These are phyloP conservation scores for Cochlearius cochlearius DNA, from an alignment of 2,113 vertebrate genomes.

Conservation along the genomic window DNA sequence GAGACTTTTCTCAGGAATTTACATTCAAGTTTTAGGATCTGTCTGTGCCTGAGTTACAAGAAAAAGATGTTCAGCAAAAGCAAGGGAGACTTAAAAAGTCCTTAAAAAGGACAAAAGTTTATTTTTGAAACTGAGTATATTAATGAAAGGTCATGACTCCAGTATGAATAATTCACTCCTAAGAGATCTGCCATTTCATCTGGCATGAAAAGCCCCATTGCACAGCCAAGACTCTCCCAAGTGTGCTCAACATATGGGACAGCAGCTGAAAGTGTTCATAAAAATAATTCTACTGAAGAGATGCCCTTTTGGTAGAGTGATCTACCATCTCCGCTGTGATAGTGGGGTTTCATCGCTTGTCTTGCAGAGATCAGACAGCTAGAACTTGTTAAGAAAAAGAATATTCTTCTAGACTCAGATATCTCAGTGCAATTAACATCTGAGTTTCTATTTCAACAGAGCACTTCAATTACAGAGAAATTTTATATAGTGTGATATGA, in stretches of 20 bases:
- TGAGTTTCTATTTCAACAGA: neutral
- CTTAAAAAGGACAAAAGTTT: neutral
- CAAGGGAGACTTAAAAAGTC: neutral
- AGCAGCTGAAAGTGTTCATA: slow-evolving; percentile 10
- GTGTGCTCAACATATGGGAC: neutral
- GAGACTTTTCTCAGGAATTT: neutral
- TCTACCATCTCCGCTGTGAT: neutral
- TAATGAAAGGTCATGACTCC: neutral
- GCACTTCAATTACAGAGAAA: neutral
- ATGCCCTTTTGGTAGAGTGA: neutral
- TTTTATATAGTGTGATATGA: neutral
- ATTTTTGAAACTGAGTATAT: neutral
- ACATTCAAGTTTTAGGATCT: neutral
- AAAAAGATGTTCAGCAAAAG: neutral
- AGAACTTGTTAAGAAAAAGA: slow-evolving; percentile 5
- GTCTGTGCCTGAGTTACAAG: neutral
- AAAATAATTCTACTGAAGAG: neutral
- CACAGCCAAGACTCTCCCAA: neutral
- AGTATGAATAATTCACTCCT: slow-evolving; percentile 5
- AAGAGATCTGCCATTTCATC: slow-evolving; percentile 29
- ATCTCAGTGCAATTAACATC: neutral
- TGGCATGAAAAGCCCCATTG: neutral
- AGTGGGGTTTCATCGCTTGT: neutral
- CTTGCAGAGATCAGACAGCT: neutral
- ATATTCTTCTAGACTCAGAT: neutral